Conservation (phyloP, 2,113 vertebrate species). For the Atlantisia rogersi region DNA sequence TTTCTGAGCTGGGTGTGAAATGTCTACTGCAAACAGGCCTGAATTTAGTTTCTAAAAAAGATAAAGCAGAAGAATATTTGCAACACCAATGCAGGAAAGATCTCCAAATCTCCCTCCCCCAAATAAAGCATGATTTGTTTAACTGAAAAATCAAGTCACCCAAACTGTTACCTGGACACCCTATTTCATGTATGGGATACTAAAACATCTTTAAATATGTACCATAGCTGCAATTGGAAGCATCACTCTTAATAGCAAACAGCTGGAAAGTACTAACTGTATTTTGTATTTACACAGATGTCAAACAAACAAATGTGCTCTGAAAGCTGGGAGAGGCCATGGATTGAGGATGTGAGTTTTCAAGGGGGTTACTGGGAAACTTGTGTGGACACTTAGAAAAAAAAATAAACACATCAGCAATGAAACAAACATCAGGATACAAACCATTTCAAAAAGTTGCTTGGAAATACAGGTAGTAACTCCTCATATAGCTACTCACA, state of each 20-base stretch:
- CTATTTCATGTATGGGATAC: background rate
- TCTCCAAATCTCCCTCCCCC: background rate
- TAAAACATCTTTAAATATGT: accelerated
- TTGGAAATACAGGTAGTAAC: background rate
- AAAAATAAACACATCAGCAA: background rate
- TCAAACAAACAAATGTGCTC: background rate
- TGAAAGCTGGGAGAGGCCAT: background rate
- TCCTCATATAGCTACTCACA: background rate
- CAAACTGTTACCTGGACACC: background rate
- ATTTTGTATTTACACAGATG: background rate
- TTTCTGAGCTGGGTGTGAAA: background rate
- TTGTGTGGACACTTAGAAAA: background rate
- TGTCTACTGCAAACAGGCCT: background rate
- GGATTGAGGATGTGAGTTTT: background rate
- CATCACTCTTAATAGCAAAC: background rate
- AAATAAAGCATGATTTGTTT: background rate
- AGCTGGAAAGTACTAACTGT: background rate
- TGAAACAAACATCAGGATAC: background rate
- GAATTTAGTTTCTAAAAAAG: background rate
- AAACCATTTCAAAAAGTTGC: background rate
- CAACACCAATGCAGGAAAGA: background rate
- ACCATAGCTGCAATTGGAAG: background rate
- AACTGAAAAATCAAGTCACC: background rate
- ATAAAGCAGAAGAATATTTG: background rate
- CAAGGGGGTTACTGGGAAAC: background rate